phyloP scores from a whole-genome alignment of 2,888 invertebrate genomes.

The Latrodectus hesperus region DNA sequence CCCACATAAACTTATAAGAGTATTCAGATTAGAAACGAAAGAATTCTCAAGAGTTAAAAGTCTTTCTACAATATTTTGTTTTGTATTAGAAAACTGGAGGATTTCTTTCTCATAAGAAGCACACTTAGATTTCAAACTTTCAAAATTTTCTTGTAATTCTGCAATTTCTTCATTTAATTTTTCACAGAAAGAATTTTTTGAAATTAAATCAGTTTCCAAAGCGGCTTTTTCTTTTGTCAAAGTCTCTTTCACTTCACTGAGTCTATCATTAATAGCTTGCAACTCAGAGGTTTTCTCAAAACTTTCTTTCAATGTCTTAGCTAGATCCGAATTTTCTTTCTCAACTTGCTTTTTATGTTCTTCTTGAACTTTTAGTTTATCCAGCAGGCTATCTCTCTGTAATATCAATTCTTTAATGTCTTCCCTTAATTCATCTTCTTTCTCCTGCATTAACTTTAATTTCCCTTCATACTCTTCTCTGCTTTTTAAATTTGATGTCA shows the following conservation, averaged over 20 bases:
- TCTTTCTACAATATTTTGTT: conserved; percentile 11
- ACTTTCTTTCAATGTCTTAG: conserved; percentile 10
- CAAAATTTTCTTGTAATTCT: neutral
- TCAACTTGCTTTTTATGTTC: neutral
- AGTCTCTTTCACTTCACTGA: neutral
- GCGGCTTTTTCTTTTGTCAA: conserved; percentile 20
- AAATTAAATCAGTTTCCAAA: neutral
- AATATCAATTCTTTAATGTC: conserved; percentile 3
- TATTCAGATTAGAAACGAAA: conserved; percentile 3
- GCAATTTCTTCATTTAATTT: conserved; percentile 15
- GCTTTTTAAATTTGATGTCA: neutral
- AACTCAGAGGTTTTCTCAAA: neutral
- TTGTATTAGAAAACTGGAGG: neutral
- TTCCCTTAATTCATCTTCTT: neutral
- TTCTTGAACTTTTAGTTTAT: conserved; percentile 8
- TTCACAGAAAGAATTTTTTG: conserved; percentile 13
- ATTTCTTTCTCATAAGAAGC: conserved; percentile 12
- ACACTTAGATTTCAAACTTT: conserved; percentile 23
- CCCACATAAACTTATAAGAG: conserved; percentile 9
- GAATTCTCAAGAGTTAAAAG: conserved; percentile 9
- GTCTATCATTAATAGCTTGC: neutral
- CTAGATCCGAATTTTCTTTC: conserved; percentile 3
- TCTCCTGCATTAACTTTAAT: conserved; percentile 4
- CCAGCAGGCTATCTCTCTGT: conserved; percentile 17
- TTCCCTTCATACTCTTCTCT: conserved; percentile 7